Evolutionary conservation across 2,113 vertebrate species (phyloP).

Genomic region (Papio anubis): DNA sequence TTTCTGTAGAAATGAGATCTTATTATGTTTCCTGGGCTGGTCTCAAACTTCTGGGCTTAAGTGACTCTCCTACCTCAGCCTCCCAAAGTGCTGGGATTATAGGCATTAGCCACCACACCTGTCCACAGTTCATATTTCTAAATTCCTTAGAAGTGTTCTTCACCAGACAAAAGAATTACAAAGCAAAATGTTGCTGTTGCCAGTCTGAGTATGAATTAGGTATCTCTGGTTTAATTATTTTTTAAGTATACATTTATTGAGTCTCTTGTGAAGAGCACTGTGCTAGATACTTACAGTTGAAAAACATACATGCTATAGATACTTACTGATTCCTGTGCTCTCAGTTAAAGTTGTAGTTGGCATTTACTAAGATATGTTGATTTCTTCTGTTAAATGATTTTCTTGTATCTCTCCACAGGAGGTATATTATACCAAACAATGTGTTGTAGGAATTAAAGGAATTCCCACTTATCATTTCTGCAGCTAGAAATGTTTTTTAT

Average conservation of each 20-base stretch:
- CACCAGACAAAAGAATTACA: background rate
- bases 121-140: background rate
- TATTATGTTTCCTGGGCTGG: background rate
- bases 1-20: background rate
- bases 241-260: background rate
- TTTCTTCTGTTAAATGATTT: conserved; percentile 41
- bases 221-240: conserved; percentile 39
- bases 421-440: conserved; percentile 33
- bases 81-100: background rate
- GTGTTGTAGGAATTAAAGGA: conserved; percentile 19
- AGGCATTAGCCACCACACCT: background rate
- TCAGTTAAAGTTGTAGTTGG: conserved; percentile 21
- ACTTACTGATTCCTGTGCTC: background rate
- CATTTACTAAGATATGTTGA: background rate
- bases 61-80: background rate
- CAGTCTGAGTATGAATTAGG: background rate
- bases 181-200: conserved; percentile 8
- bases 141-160: conserved; percentile 17
- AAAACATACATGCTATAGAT: background rate
- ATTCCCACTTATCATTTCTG: conserved; percentile 46
- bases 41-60: background rate
- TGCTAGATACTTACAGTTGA: background rate
- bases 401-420: background rate
- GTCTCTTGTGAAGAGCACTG: background rate
- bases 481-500: conserved; percentile 18